Evolutionary conservation across 2,797 vertebrate species (phyloP), one percentile per base, ranked within the genome.

Genomic region (Liasis olivaceus): DNA sequence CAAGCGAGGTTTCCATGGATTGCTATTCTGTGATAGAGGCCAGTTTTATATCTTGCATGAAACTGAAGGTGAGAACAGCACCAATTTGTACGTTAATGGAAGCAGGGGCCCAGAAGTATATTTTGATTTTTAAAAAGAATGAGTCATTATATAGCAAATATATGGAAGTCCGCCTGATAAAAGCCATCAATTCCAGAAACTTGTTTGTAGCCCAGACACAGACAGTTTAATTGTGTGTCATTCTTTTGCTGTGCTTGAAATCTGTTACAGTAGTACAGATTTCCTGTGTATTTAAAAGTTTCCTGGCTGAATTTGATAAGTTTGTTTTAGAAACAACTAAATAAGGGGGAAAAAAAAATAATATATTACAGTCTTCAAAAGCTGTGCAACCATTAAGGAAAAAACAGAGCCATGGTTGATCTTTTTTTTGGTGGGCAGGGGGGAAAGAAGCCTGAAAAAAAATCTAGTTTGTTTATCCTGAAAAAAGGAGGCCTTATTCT

Each of bases 261-360:
- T 93, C 95, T 96, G 91, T 97, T 96, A 97, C 84, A 95, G 95
- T 96, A 95, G 95, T 92, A 95, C 95, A 97, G 95, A 96, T 96
- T 98, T 98, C 98, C 97, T 98, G 96, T 98, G 97, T 97, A 96
- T 97, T 97, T 95, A 96, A 97, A 94, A 69, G 91, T 95, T 97
- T 98, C 97, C 97, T 97, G 96, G 90, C 96, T 96, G 92, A 93
- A 92, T 94, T 97, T 97, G 94, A 91, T 96, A 97, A 95, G 94
- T 95, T 94, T 97, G 92, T 93, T 93, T 63, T 95, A 93, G 89
- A 96, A 95, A 88, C 95, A 96, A 93, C 81, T 87, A 92, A 86
- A 94, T 94, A 94, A 42, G n/a, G n/a, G n/a, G 91, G 89, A 94
- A 42, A 63, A 42, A 51, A 95, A 87, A 64, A 89, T 92, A n/a